These are phyloP conservation scores for Teleogryllus occipitalis DNA, from an alignment of 1,140 invertebrate species.

Conservation along the genomic window DNA sequence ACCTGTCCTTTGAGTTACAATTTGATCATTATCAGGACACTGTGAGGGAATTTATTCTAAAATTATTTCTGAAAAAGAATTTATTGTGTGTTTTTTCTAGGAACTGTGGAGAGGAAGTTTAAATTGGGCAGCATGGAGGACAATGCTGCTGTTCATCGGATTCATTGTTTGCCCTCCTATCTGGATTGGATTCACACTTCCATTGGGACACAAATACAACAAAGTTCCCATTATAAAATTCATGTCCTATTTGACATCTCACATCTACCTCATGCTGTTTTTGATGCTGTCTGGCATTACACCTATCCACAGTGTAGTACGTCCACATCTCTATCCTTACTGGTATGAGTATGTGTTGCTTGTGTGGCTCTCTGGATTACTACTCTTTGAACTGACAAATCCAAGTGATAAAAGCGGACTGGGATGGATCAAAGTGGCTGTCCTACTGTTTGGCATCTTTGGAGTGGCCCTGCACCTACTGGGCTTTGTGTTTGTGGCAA, in stretches of 20 bases:
- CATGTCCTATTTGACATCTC: slow-evolving; percentile 97
- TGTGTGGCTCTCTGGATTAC: slow-evolving; percentile 89
- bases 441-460: slow-evolving; percentile 84
- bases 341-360: slow-evolving; percentile 90
- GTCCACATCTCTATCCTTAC: slow-evolving; percentile 56
- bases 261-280: slow-evolving; percentile 93
- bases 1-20: no score
- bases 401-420: slow-evolving; percentile 90
- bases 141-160: slow-evolving; percentile 80
- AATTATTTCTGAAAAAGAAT: no score
- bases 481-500: slow-evolving; percentile 59
- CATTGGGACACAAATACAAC: slow-evolving; percentile 89
- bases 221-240: slow-evolving; percentile 98
- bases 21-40: no score
- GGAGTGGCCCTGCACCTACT: slow-evolving; percentile 85
- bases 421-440: slow-evolving; percentile 86
- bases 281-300: slow-evolving; percentile 85
- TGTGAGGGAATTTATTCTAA: no score
- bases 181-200: slow-evolving; percentile 93
- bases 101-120: slow-evolving; percentile 95
- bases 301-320: slow-evolving; percentile 74
- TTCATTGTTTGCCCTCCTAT: slow-evolving; percentile 91
- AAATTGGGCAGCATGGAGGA: slow-evolving; percentile 92
- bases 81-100: slow-evolving; percentile 33
- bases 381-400: slow-evolving; percentile 94